Base-by-base conservation (phyloP, 2,113 vertebrate genomes). In the Oxyruncus cristatus region DNA sequence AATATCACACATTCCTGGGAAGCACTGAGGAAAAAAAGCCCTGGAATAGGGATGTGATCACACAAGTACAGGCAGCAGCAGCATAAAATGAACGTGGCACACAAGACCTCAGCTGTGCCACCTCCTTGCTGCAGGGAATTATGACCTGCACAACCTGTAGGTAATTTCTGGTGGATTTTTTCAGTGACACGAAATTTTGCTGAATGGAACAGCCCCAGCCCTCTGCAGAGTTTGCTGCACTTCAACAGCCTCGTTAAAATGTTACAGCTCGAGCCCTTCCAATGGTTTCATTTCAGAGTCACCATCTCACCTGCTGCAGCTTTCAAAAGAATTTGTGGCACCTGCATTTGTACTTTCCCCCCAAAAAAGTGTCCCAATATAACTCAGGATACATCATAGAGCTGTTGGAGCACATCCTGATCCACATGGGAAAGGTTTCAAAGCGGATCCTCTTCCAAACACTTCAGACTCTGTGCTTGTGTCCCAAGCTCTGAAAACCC, bases 311-410 rank as follows among this genome's bases (percentile, higher is more conserved):
- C 30, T 27, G 9, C 5, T 3, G 14, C 3, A 42, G 30, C 7
- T 12, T 67, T 55, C 28, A 5, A 4, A 30, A 56, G 66, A 28
- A 27, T 17, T 39, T 37, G 11, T 19, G 20, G 9, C 23, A 24
- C 3, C 2, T 30, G 11, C 42, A 26, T 32, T 53, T 53, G 26
- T 15, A 23, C 41, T 27, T 53, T 62, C 3, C 58, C 62, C 46
- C 26, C 24, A 44, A 7, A 8, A 9, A 41, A 4, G 9, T 0
- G 2, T 28, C 28, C 70, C 49, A n/a, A 2, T 11, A 30, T 1
- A 41, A 66, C 46, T 32, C 6, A 8, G 53, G 37, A 32, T 6
- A 70, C 14, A 27, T 6, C 32, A 16, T 1, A 19, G 0, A 11
- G 3, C 23, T 84, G 27, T 3, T 15, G 30, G 44, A 66, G 58